Conservation (phyloP, 2,888 invertebrate species). For the Fragum whitleyi region DNA sequence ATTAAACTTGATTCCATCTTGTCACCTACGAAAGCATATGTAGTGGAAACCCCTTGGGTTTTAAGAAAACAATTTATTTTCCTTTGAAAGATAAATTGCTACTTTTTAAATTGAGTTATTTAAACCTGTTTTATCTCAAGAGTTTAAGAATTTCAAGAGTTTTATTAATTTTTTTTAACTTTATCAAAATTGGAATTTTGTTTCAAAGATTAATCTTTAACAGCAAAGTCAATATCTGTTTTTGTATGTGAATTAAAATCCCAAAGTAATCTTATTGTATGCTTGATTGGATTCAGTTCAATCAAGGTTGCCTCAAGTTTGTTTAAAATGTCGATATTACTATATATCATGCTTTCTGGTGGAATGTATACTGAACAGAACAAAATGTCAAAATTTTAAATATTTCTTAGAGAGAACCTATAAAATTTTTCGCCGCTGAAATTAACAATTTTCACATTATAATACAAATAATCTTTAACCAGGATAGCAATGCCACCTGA, state of each 20-base stretch:
- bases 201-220: neutral
- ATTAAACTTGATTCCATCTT: too few species aligned
- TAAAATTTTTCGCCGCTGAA: neutral
- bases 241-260: neutral
- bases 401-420: neutral
- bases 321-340: neutral
- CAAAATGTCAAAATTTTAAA: neutral
- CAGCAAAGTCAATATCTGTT: neutral
- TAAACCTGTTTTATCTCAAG: too few species aligned
- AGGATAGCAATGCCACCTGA: neutral
- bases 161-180: too few species aligned
- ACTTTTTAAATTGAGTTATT: too few species aligned
- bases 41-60: too few species aligned
- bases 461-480: neutral
- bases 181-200: too few species aligned
- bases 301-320: neutral
- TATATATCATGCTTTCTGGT: neutral
- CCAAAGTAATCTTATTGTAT: neutral
- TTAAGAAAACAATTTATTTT: too few species aligned
- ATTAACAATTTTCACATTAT: neutral
- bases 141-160: too few species aligned
- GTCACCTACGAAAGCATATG: too few species aligned
- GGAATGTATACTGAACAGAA: neutral
- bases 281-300: neutral
- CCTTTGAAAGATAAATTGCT: too few species aligned